These are phyloP conservation scores for Mythimna loreyi DNA, from an alignment of 2,888 invertebrate genomes.

Conservation along the genomic window DNA sequence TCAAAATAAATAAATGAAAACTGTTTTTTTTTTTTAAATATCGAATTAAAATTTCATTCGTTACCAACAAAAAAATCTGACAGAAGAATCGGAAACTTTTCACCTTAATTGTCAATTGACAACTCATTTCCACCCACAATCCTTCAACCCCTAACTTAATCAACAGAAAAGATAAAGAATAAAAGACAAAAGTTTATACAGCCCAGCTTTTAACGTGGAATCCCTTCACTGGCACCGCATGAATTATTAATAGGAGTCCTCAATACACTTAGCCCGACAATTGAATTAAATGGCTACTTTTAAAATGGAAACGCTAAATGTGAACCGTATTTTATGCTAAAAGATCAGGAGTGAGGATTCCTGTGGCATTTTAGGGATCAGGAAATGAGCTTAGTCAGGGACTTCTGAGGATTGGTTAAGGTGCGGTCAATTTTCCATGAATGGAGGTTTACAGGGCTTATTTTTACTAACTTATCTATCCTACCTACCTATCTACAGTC, in stretches of 20 bases:
- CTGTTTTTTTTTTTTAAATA: no score
- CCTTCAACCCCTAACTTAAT: slow-evolving; percentile 47
- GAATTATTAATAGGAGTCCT: slow-evolving; percentile 69
- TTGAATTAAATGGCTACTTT: slow-evolving; percentile 73
- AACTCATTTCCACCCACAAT: neutral
- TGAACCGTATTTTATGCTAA: slow-evolving; percentile 63
- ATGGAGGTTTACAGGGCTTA: neutral
- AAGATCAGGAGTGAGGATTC: slow-evolving; percentile 44
- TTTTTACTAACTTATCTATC: slow-evolving; percentile 2
- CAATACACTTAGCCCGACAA: slow-evolving; percentile 69
- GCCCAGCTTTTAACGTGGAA: slow-evolving; percentile 61
- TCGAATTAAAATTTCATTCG: no score
- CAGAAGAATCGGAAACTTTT: neutral
- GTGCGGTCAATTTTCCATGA: slow-evolving; percentile 1
- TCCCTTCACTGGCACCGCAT: slow-evolving; percentile 61
- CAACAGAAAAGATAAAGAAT: slow-evolving; percentile 45
- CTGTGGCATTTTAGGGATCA: slow-evolving; percentile 25
- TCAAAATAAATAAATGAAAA: neutral
- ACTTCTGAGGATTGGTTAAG: slow-evolving; percentile 22
- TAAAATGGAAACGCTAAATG: slow-evolving; percentile 59
- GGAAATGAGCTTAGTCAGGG: slow-evolving; percentile 42
- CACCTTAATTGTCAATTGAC: slow-evolving; percentile 1
- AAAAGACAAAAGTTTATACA: slow-evolving; percentile 55
- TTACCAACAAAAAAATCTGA: neutral
- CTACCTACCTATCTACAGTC: no score